Evolutionary conservation across 2,888 invertebrate genomes (phyloP).

Genomic region (Metalampra italica): DNA sequence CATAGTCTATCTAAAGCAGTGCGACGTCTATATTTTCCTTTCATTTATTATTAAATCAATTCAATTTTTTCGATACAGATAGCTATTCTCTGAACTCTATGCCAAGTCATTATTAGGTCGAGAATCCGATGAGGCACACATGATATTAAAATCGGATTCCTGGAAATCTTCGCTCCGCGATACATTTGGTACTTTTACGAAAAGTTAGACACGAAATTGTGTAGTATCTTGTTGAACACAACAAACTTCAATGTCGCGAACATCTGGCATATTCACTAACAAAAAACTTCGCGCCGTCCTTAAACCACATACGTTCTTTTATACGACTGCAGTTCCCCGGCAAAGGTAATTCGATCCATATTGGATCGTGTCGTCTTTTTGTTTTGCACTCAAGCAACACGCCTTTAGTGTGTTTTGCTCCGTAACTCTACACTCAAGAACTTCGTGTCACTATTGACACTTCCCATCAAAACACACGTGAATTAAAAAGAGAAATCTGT

Average conservation of each 20-base stretch:
- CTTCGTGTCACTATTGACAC: slow-evolving; percentile 73
- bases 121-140: too few species aligned
- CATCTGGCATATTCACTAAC: slow-evolving; percentile 11
- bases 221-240: neutral
- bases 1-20: too few species aligned
- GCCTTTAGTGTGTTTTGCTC: slow-evolving; percentile 67
- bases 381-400: slow-evolving; percentile 71
- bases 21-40: too few species aligned
- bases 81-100: too few species aligned
- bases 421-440: slow-evolving; percentile 62
- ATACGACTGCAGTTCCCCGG: slow-evolving; percentile 65
- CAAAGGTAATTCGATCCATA: slow-evolving; percentile 71
- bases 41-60: too few species aligned
- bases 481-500: slow-evolving; percentile 26
- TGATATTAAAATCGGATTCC: too few species aligned
- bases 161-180: too few species aligned
- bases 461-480: slow-evolving; percentile 69
- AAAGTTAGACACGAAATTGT: neutral
- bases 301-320: slow-evolving; percentile 35
- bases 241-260: neutral
- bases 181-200: too few species aligned
- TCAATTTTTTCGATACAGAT: too few species aligned
- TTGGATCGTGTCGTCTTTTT: slow-evolving; percentile 59
- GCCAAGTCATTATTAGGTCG: too few species aligned
- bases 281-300: slow-evolving; percentile 8